phyloP scores from a whole-genome alignment of 1,140 invertebrate species.

The Rhyacophila brunnea region DNA sequence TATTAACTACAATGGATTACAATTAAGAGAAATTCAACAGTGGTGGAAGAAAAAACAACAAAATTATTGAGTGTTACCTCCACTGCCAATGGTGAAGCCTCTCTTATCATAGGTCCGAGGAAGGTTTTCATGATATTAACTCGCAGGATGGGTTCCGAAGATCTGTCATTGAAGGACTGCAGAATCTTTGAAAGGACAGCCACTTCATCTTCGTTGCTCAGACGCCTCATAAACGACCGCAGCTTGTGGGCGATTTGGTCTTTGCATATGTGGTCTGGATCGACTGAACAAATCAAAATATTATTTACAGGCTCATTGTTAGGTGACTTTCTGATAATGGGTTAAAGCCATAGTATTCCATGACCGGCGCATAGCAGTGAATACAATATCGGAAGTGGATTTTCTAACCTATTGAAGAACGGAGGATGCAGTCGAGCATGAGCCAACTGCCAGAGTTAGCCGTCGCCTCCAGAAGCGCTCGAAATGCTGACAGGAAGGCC shows the following conservation, averaged over 20 bases:
- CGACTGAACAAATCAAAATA: too few relatives aligned
- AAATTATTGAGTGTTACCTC: too few relatives aligned
- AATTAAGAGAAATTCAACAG: too few relatives aligned
- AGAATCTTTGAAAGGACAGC: conserved; percentile 7
- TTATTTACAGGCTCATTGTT: too few relatives aligned
- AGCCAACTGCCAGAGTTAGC: conserved; percentile 28
- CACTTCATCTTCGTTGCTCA: conserved; percentile 4
- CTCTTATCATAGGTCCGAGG: conserved; percentile 13
- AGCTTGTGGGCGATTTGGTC: conserved; percentile 28
- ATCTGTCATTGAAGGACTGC: background rate
- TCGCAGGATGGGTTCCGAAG: conserved; percentile 5
- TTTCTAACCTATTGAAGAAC: background rate
- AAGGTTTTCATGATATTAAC: conserved; percentile 22
- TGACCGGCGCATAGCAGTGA: too few relatives aligned
- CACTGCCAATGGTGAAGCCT: background rate
- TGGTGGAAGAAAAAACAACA: too few relatives aligned
- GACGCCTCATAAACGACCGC: conserved; percentile 18
- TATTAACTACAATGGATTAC: too few relatives aligned
- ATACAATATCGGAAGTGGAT: too few relatives aligned
- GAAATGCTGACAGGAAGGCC: conserved; percentile 7
- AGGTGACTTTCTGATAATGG: too few relatives aligned
- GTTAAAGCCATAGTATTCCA: too few relatives aligned
- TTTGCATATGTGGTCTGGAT: conserved; percentile 25
- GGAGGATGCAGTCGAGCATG: conserved; percentile 4
- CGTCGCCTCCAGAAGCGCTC: conserved; percentile 23